Base-by-base conservation (phyloP, 2,113 vertebrate species). In the Helogale parvula region DNA sequence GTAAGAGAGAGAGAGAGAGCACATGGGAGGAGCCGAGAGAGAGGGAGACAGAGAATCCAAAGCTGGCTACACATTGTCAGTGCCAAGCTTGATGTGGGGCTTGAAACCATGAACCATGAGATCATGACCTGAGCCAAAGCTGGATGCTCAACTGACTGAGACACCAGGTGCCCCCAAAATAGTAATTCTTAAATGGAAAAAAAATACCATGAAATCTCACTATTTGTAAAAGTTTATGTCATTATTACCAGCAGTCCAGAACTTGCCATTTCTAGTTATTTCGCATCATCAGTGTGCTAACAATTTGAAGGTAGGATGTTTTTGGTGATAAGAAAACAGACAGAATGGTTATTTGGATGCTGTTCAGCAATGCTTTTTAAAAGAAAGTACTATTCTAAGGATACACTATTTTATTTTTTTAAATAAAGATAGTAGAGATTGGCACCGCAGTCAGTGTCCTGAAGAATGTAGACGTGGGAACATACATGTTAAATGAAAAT, bases 241-340 rank as follows among this genome's bases (percentile, higher is more conserved):
- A 38, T 77, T 94, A 92, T 95, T n/a, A 63, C 25, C n/a, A 17
- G 35, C 57, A 97, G 87, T 92, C 29, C 47, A 79, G 38, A 83
- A 41, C 23, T 88, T 87, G 10, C 23, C 77, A 92, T 94, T 96
- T 96, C 19, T 65, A 74, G 97, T 92, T 1, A 52, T 84, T 97
- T 98, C 60, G 97, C 13, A 76, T 96, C 93, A 83, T 29, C 65
- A 65, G 8, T 57, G 13, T n/a, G 7, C 60, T 85, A 95, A 50
- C 6, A 74, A 50, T 31, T 92, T 12, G 71, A 92, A 96, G 54
- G 29, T 85, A 93, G 45, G 23, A 66, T 60, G 7, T 19, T 27
- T 7, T 27, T 79, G 33, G 27, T 76, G 74, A 69, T 91, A 69
- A 95, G n/a, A 80, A 16, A 92, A 72, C 63, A 66, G 33, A 95